Conservation (phyloP, 92 coral and sea anemone genomes). For the Isaurus tuberculatus region DNA sequence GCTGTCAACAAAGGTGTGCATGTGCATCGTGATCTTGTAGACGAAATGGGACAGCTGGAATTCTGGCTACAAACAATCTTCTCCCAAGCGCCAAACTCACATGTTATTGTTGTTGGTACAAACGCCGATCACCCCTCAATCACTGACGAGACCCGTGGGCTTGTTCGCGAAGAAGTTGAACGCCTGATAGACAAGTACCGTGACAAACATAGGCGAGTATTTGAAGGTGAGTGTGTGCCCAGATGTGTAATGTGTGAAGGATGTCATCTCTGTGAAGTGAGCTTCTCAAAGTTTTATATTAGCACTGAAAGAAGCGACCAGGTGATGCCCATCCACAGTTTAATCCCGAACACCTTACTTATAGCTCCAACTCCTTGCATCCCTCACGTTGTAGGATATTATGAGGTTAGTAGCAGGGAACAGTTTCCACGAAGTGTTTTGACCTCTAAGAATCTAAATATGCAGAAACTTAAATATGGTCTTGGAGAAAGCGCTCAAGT, state of each 20-base stretch:
- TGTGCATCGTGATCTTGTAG: slow-evolving; percentile 53
- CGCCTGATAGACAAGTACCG: slow-evolving; percentile 75
- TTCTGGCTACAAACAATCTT: slow-evolving; percentile 85
- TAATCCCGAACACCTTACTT: slow-evolving; percentile 37
- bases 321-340: background rate
- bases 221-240: slow-evolving; percentile 81
- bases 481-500: slow-evolving; percentile 74
- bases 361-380: slow-evolving; percentile 71
- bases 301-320: slow-evolving; percentile 31
- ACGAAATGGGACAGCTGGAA: slow-evolving; percentile 79
- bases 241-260: slow-evolving; percentile 85
- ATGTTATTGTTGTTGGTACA: slow-evolving; percentile 78
- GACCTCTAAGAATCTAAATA: slow-evolving; percentile 77
- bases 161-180: slow-evolving; percentile 85
- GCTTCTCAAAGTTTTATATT: slow-evolving; percentile 72
- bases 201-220: slow-evolving; percentile 75
- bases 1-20: slow-evolving; percentile 64
- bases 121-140: slow-evolving; percentile 83
- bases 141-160: slow-evolving; percentile 71
- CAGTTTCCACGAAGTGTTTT: slow-evolving; percentile 74
- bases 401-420: slow-evolving; percentile 83
- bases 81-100: slow-evolving; percentile 87
- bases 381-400: slow-evolving; percentile 90
- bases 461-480: slow-evolving; percentile 84
- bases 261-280: slow-evolving; percentile 70